Evolutionary conservation across 2,113 vertebrate species (phyloP).

Genomic region (Alexandromys fortis): DNA sequence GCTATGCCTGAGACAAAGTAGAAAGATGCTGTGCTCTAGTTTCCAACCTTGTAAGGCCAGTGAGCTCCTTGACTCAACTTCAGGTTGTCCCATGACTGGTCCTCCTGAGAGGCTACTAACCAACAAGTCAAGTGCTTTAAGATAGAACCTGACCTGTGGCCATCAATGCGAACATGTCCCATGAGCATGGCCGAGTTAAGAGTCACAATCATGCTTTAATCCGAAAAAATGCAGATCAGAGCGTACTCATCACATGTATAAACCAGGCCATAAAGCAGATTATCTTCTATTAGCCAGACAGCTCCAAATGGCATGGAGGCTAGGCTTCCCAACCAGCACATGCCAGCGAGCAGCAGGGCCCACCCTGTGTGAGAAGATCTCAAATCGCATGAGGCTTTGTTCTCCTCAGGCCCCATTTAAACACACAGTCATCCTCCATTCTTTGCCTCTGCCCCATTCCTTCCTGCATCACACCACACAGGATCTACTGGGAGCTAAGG

Average conservation of each 20-base stretch:
- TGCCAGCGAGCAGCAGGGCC: neutral
- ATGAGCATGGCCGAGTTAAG: neutral
- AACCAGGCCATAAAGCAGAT: neutral
- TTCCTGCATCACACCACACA: neutral
- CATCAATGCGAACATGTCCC: neutral
- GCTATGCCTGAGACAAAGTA: fast-evolving
- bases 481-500: neutral
- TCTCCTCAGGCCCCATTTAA: neutral
- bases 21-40: neutral
- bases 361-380: fast-evolving
- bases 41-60: neutral
- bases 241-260: fast-evolving
- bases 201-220: neutral
- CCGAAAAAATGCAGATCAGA: fast-evolving
- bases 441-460: fast-evolving
- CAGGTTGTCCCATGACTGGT: neutral
- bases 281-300: neutral
- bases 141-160: neutral
- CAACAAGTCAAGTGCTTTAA: neutral
- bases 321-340: neutral
- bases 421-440: fast-evolving
- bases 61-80: too few relatives aligned
- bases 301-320: fast-evolving
- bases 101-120: neutral
- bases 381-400: fast-evolving